A percentile compares a stretch with the other conserved stretches of the same genome.
Evolutionary conservation across 2,113 vertebrate species (phyloP).

Genomic region (Pyxicephalus adspersus): DNA sequence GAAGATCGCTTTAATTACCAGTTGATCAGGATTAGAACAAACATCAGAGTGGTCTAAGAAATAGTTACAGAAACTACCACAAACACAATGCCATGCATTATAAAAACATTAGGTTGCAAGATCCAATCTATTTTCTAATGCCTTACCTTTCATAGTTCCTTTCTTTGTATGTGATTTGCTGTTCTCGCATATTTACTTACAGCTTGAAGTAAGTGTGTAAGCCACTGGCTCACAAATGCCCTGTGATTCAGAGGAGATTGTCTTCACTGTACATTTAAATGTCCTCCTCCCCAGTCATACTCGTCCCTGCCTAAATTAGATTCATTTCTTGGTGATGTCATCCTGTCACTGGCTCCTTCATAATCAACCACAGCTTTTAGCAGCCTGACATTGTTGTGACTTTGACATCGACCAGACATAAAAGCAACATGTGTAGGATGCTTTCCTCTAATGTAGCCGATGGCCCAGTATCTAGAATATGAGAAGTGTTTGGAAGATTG

Average conservation of each 20-base stretch:
- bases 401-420: slow-evolving; percentile 45
- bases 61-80: too few relatives aligned
- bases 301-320: slow-evolving; percentile 45
- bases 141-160: slow-evolving; percentile 24
- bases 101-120: too few relatives aligned
- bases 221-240: slow-evolving; percentile 13
- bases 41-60: too few relatives aligned
- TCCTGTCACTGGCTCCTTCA: slow-evolving; percentile 41
- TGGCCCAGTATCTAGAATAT: slow-evolving; percentile 9
- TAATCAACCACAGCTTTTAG: slow-evolving; percentile 46
- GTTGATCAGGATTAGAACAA: too few relatives aligned
- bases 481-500: slow-evolving; percentile 5
- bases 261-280: slow-evolving; percentile 32
- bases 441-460: slow-evolving; percentile 3
- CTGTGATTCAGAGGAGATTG: slow-evolving; percentile 7
- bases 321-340: slow-evolving; percentile 53
- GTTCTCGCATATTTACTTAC: slow-evolving; percentile 27
- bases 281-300: slow-evolving; percentile 26
- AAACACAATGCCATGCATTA: too few relatives aligned
- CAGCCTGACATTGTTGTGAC: slow-evolving; percentile 40
- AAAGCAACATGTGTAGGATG: slow-evolving; percentile 23
- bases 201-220: background rate
- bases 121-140: background rate
- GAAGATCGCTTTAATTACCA: too few relatives aligned
- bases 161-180: background rate